Evolutionary conservation across 2,113 vertebrate genomes (phyloP), one percentile per base, ranked within the genome.

Genomic region (Chionodraco myersi): DNA sequence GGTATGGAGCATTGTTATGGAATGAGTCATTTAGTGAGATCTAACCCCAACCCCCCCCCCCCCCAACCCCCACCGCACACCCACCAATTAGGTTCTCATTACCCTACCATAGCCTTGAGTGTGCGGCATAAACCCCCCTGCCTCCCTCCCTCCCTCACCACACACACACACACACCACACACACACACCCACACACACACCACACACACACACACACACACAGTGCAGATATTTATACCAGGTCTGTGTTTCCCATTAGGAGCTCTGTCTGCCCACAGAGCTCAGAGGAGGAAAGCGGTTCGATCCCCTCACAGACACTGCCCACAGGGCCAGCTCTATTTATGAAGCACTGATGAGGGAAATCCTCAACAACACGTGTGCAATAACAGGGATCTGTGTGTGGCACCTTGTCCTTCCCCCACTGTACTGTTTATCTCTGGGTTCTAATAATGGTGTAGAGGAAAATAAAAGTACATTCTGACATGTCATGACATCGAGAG

Each of bases 221-320:
- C 75, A 63, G 58, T 65, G 66, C 73, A 75, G 86, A 77, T 91
- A 89, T 91, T 93, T 91, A 83, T 82, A 87, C 77, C 68, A 62
- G 72, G 60, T 85, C 89, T 92, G 90, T 87, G 87, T 90, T 93
- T 91, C 70, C 57, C 88, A 89, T 92, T 88, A 91, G 74, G 75
- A 36, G 44, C 77, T 82, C 67, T 63, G 68, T 66, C 66, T 76
- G 62, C 80, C 81, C 72, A 71, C 47, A 59, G 66, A 48, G 58
- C 51, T 85, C 75, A 52, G 30, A 62, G 79, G 53, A 73, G 79
- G 66, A 74, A 79, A 71, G 53, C 62, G 80, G 85, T 79, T 86
- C 68, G 64, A 48, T 80, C 61, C 34, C 56, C 73, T 54, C 45
- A 15, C 73, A 78, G 65, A 72, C 48, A 34, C 36, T 79, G 56